These are phyloP conservation scores for Ennomos fuscantarius DNA, from an alignment of 2,888 invertebrate genomes.

Conservation along the genomic window DNA sequence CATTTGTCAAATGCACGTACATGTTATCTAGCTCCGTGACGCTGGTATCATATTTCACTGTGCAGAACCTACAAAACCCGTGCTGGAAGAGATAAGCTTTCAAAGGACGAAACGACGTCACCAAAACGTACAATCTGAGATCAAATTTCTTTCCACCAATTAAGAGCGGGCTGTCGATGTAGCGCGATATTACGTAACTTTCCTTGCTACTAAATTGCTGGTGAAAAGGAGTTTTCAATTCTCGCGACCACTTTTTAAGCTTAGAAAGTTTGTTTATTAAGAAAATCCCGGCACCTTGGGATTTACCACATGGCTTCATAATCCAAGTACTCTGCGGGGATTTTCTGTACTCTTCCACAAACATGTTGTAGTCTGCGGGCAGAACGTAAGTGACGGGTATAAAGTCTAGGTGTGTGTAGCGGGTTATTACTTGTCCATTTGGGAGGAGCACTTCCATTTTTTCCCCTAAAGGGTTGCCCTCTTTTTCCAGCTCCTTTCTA, in stretches of 20 bases:
- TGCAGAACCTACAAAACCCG: conserved; percentile 98
- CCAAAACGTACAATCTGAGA: conserved; percentile 95
- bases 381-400: conserved; percentile 97
- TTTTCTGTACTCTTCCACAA: conserved; percentile 97
- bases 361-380: conserved; percentile 98
- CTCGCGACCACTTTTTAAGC: conserved; percentile 95
- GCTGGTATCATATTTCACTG: conserved; percentile 97
- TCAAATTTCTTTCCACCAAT: conserved; percentile 99
- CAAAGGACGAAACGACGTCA: conserved; percentile 96
- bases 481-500: conserved; percentile 95
- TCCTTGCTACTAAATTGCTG: conserved; percentile 92
- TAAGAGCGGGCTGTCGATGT: conserved; percentile 96
- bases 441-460: conserved; percentile 81
- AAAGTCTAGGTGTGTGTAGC: conserved; percentile 94
- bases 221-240: conserved; percentile 93
- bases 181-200: conserved; percentile 98
- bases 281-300: conserved; percentile 97
- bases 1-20: conserved; percentile 98
- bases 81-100: conserved; percentile 97
- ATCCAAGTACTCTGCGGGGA: conserved; percentile 98
- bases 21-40: conserved; percentile 96
- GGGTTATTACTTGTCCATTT: conserved; percentile 87
- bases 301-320: conserved; percentile 98
- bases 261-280: conserved; percentile 97
- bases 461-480: conserved; percentile 94